phyloP scores from a whole-genome alignment of 2,888 invertebrate species.

The Drosophila melanosoma region DNA sequence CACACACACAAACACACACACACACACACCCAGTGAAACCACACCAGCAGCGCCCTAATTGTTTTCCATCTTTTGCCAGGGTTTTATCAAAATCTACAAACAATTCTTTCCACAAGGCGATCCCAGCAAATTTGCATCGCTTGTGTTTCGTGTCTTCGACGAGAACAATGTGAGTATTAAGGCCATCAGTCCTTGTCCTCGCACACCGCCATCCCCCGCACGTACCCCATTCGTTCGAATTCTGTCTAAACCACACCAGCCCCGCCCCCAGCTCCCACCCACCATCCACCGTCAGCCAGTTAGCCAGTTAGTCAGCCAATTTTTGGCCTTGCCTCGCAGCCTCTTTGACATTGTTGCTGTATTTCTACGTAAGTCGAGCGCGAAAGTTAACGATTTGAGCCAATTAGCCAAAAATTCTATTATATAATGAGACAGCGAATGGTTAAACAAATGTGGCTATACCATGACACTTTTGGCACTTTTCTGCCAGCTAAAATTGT shows the following conservation, averaged over 20 bases:
- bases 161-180: conserved; percentile 96
- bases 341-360: conserved; percentile 59
- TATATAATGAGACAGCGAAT: conserved; percentile 3
- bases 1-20: conserved; percentile 2
- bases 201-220: not conserved
- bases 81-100: conserved; percentile 99
- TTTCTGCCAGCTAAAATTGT: not conserved
- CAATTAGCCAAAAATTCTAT: conserved; percentile 53
- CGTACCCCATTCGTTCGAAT: not conserved
- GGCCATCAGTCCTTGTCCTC: conserved; percentile 35
- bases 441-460: not conserved
- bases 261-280: not conserved
- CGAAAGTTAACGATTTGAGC: conserved; percentile 57
- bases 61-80: conserved; percentile 87
- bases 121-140: conserved; percentile 98
- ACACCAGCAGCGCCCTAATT: conserved; percentile 45
- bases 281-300: not conserved
- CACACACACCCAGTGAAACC: conserved; percentile 12
- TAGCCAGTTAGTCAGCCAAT: conserved; percentile 6
- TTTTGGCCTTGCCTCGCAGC: conserved; percentile 11
- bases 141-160: conserved; percentile 99
- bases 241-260: not conserved
- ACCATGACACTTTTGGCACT: conserved; percentile 10
- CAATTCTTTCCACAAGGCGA: conserved; percentile 99
- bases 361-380: conserved; percentile 53